Evolutionary conservation across 2,113 vertebrate species (phyloP), one percentile per base, ranked within the genome.

Genomic region (Cranoglanis bouderius): DNA sequence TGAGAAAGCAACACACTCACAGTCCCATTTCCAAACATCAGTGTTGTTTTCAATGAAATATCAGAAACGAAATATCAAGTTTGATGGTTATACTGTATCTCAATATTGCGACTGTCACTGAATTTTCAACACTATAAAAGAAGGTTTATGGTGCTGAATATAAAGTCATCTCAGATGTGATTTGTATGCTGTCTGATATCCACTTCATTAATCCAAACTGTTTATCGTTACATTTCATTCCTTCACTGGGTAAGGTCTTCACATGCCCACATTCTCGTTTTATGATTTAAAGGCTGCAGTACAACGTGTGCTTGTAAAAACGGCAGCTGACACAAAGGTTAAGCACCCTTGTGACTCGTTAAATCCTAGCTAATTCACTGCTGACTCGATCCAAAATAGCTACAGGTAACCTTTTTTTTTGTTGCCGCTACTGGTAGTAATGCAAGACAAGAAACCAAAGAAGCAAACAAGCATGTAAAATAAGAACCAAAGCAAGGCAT

Each of bases 331-430:
- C 83, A 63, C 84, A 59, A 18, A 67, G 49, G 43, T 32, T 38
- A 75, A 78, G 49, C 19, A 63, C 26, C 3, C 87, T 55, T 86
- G 81, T 88, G 85, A 90, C 61, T 88, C 32, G 35, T 82, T 86
- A 85, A 29, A 21, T 63, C 67, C 19, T 6, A 81, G 38, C 77
- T 90, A 82, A 91, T 90, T 90, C 70, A 91, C 21, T 24, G 35
- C 29, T 29, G 24, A 46, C 86, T 67, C 12, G 29, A 87, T 91
- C 51, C 65, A 89, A 90, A 90, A 90, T 90, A 89, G 89, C 89
- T 38, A 80, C 53, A 89, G 87, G 78, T 88, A 86, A 75, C 82
- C 87, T 32, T 85, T 88, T 91, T 61, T 18, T 77, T 40, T 49
- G 90, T 82, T 84, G n/a, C 82, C 51, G 82, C 43, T 67, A 89